Conservation (phyloP, 1,140 invertebrate species). For the Drosophila nannoptera region DNA sequence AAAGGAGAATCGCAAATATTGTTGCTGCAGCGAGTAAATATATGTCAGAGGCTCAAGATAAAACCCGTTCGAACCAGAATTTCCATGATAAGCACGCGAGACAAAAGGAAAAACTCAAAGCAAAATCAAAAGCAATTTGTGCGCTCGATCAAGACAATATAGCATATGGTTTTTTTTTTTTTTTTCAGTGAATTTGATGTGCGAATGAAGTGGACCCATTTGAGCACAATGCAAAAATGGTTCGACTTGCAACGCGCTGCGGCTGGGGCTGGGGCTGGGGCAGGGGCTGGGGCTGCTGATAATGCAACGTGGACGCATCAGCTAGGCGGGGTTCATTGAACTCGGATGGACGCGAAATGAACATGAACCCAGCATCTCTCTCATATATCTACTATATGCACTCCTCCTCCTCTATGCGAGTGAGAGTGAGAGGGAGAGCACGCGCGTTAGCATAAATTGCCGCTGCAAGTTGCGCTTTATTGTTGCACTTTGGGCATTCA, state of each 20-base stretch:
- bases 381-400: conserved; percentile 6
- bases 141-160: conserved; percentile 12
- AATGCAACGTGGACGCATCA: conserved; percentile 9
- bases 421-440: neutral
- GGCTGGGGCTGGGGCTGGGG: neutral
- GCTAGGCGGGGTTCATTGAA: conserved; percentile 26
- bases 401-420: neutral
- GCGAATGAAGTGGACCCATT: conserved; percentile 25
- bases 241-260: conserved; percentile 15
- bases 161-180: neutral
- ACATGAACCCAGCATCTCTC: conserved; percentile 1
- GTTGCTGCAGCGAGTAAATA: conserved; percentile 12
- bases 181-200: neutral
- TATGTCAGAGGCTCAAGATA: conserved; percentile 25
- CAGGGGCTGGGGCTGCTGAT: conserved; percentile 17
- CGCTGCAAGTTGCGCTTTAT: conserved; percentile 27
- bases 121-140: conserved; percentile 20
- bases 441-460: conserved; percentile 19
- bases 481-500: conserved; percentile 49
- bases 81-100: conserved; percentile 2
- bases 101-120: neutral
- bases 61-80: conserved; percentile 27
- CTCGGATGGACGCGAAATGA: neutral
- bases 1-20: conserved; percentile 23
- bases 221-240: conserved; percentile 41